These are phyloP conservation scores for Ia io DNA, from an alignment of 2,113 vertebrate genomes.

Conservation along the genomic window DNA sequence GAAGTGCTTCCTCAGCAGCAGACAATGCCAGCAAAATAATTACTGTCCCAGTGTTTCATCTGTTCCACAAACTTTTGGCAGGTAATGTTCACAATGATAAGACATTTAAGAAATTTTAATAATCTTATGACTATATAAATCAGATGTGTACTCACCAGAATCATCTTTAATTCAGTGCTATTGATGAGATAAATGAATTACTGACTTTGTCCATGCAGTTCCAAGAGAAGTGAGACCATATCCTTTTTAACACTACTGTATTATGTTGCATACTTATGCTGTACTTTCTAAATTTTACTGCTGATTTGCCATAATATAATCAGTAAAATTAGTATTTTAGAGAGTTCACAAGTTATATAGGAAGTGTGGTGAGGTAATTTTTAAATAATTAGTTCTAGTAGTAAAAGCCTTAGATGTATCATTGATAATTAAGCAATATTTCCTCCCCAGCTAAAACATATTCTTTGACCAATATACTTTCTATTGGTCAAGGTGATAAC, in stretches of 20 bases:
- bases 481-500: neutral
- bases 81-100: constrained; percentile 74
- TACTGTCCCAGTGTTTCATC: constrained; percentile 97
- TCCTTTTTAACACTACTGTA: neutral
- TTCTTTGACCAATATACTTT: neutral
- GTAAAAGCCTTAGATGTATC: neutral
- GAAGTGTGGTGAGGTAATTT: neutral
- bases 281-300: neutral
- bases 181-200: neutral
- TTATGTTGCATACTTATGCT: neutral
- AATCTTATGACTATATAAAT: neutral
- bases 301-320: neutral
- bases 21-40: constrained; percentile 95
- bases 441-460: neutral
- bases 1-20: constrained; percentile 87
- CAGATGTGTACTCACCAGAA: neutral
- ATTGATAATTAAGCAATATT: neutral
- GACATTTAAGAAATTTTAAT: neutral
- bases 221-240: neutral
- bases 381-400: neutral
- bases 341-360: neutral
- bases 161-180: neutral
- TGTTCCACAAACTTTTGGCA: constrained; percentile 95
- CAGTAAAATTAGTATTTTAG: neutral
- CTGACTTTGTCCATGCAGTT: neutral